phyloP scores from a whole-genome alignment of 2,113 vertebrate species.

The Centropus unirufus region DNA sequence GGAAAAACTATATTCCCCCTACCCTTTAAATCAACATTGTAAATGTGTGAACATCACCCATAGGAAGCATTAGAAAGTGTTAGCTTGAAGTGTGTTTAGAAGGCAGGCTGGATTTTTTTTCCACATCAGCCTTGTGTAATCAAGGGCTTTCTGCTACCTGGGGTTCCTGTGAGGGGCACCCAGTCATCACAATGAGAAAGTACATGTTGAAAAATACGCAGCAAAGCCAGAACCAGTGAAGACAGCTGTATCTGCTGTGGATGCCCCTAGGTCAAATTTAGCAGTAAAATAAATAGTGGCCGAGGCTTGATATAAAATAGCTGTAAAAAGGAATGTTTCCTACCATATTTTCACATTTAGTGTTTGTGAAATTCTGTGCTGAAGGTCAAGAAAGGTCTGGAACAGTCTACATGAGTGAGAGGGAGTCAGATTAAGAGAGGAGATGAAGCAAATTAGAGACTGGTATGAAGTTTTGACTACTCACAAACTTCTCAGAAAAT shows the following conservation, averaged over 20 bases:
- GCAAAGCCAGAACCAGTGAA: neutral
- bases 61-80: constrained; percentile 58
- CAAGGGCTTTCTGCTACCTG: constrained; percentile 4
- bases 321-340: neutral
- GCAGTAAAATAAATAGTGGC: neutral
- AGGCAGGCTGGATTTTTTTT: constrained; percentile 47
- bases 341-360: neutral
- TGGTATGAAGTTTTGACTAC: neutral
- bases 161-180: neutral
- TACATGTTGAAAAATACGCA: neutral
- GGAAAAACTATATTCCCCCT: neutral
- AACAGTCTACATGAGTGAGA: neutral
- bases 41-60: constrained; percentile 38
- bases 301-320: neutral
- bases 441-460: neutral
- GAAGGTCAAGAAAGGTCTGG: neutral
- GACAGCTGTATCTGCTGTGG: neutral
- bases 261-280: neutral
- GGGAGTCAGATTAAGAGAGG: neutral
- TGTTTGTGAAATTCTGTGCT: neutral
- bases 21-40: constrained; percentile 52
- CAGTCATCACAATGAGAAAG: neutral
- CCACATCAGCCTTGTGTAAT: constrained; percentile 30
- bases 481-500: neutral
- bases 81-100: constrained; percentile 54